Percentiles rank a stretch among this genome's conserved stretches.
phyloP scores from a whole-genome alignment of 2,888 invertebrate species.

The Ophion obscuratus region DNA sequence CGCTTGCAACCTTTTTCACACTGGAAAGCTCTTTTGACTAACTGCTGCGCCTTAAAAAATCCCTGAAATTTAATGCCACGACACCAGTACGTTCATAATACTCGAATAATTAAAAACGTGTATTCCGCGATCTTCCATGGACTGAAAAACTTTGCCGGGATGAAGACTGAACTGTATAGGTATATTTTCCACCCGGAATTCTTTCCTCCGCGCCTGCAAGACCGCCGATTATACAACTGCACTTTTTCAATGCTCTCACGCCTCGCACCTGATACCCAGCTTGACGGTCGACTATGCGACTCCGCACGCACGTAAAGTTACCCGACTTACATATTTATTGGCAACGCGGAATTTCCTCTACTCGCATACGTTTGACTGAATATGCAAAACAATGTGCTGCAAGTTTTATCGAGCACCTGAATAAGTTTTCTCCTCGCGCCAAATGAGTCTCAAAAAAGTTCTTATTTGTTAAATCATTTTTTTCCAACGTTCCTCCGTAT shows the following conservation, averaged over 20 bases:
- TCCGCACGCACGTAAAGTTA: constrained; percentile 10
- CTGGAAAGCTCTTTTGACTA: no score
- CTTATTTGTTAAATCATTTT: neutral
- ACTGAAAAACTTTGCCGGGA: neutral
- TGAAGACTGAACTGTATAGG: neutral
- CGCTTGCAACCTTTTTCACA: no score
- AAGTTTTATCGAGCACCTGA: neutral
- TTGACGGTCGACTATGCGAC: neutral
- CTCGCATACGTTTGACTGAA: neutral
- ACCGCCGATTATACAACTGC: neutral
- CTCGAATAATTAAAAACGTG: neutral
- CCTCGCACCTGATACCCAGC: neutral
- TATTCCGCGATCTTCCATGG: neutral
- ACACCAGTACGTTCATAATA: neutral
- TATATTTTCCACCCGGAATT: constrained; percentile 2
- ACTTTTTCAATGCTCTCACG: constrained; percentile 4
- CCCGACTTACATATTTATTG: constrained; percentile 76
- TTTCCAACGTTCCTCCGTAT: neutral
- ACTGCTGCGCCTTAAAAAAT: no score
- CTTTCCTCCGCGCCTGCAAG: neutral
- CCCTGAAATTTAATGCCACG: neutral
- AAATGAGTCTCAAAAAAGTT: neutral
- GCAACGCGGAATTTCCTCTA: constrained; percentile 29
- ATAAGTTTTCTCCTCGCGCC: neutral
- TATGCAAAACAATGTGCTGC: neutral